Evolutionary conservation across 2,888 invertebrate species (phyloP).

Genomic region (Kuschelorhynchus macadamiae): DNA sequence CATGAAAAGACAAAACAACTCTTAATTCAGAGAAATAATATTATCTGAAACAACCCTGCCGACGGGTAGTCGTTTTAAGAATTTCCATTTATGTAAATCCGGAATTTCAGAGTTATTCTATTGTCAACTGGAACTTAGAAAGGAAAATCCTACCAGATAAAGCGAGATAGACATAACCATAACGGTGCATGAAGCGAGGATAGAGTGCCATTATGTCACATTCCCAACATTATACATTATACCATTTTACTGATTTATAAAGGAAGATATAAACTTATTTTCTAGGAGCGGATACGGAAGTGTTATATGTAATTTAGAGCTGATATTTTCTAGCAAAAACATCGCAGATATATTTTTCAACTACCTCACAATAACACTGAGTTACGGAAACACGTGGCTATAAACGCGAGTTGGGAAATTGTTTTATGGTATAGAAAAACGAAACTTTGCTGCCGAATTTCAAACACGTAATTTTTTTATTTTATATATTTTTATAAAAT

Average conservation of each 20-base stretch:
- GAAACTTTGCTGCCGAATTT: too few relatives aligned
- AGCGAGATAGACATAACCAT: constrained; percentile 35
- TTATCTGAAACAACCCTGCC: constrained; percentile 39
- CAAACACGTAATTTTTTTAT: too few relatives aligned
- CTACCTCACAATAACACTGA: constrained; percentile 12
- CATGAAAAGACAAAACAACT: constrained; percentile 35
- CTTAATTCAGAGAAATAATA: constrained; percentile 36
- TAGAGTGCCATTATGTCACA: constrained; percentile 33
- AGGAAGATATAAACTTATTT: constrained; percentile 27
- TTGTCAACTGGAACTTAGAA: constrained; percentile 28
- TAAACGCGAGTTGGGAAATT: constrained; percentile 8
- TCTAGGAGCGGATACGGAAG: constrained; percentile 30
- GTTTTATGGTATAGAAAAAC: background rate
- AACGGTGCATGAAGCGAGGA: constrained; percentile 16
- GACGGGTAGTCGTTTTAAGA: constrained; percentile 36
- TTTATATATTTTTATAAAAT: too few relatives aligned
- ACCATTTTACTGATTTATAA: constrained; percentile 40
- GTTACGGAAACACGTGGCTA: constrained; percentile 9
- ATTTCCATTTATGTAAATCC: constrained; percentile 42
- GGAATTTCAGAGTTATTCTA: constrained; percentile 38
- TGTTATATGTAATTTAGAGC: constrained; percentile 31
- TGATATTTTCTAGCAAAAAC: constrained; percentile 28
- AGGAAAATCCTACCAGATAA: constrained; percentile 30
- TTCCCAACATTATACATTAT: constrained; percentile 24
- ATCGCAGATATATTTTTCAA: constrained; percentile 18